Conservation (phyloP, 92 coral and sea anemone species). For the Parazoanthus swiftii region DNA sequence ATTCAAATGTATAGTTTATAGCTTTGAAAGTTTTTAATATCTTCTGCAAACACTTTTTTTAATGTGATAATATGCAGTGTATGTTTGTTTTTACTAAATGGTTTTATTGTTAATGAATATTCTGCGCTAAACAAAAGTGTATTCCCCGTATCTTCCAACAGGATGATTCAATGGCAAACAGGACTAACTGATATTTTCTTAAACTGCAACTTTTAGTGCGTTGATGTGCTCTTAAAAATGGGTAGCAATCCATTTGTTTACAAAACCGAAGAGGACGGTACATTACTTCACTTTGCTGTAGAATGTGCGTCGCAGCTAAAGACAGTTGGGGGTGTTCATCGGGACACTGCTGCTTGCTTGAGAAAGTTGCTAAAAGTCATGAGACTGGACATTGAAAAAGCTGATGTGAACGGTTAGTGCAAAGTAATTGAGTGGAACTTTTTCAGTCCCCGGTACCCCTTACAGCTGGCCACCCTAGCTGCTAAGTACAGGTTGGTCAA, state of each 20-base stretch:
- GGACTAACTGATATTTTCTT: background rate
- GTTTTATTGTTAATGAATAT: no score
- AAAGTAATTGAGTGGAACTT: background rate
- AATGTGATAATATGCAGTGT: no score
- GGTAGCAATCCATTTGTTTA: conserved; percentile 65
- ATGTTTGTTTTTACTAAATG: no score
- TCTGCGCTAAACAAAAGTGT: no score
- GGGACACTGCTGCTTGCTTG: conserved; percentile 64
- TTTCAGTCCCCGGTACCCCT: background rate
- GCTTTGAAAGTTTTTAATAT: no score
- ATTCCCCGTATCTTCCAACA: no score
- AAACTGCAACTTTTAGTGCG: conserved; percentile 61
- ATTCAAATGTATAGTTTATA: no score
- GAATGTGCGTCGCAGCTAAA: conserved; percentile 72
- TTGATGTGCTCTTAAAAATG: conserved; percentile 59
- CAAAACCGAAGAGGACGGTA: conserved; percentile 72
- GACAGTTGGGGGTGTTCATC: conserved; percentile 10
- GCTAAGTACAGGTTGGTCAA: no score
- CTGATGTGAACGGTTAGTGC: conserved; percentile 66
- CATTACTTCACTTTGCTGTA: conserved; percentile 84
- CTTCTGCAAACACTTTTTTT: no score
- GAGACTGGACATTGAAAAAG: conserved; percentile 55
- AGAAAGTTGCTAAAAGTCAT: conserved; percentile 58
- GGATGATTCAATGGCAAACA: background rate
- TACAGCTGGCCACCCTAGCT: background rate